Base-by-base conservation (phyloP, 2,797 vertebrate species). In the Ara ararauna region DNA sequence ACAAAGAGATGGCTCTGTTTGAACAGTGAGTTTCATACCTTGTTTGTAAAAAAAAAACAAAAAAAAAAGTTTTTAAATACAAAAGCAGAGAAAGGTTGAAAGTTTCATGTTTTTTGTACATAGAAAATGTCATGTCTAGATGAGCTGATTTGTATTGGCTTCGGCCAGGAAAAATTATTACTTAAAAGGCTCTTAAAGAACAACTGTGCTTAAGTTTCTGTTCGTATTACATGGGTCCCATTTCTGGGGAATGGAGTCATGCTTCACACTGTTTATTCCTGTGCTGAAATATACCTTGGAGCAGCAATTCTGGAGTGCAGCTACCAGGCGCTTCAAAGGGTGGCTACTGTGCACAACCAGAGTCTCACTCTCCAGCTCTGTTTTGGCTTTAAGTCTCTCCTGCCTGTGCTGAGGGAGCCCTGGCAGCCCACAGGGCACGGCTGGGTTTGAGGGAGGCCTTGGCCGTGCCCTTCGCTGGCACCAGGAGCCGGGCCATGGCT, bases 1-100 rank as follows among this genome's bases (percentile, higher is more conserved):
- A 98, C 98, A 97, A 98, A 98, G 98, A 97, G 96, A 98, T 85
- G 97, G 98, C 98, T 98, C 98, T 98, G 98, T 98, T 99, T 98
- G 98, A 98, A 98, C 98, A 96, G 98, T 98, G 96, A 98, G 98
- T 98, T 98, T 98, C 98, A 97, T 97, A 98, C 98, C 98, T 98
- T 98, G 94, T 98, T 98, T 98, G 98, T 98, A 97, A 97, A 97
- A 97, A 97, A 97, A 97, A 90, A 53, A 24, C 5, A 15, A 58
- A 50, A 92, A 97, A 97, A 98, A 98, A 98, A 91, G 80, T 95
- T 96, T 97, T 96, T 96, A 97, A 96, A 96, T 97, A 97, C 97
- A 97, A 97, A 98, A 97, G 94, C 95, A 95, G 96, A 98, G 97
- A 98, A 97, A 97, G 97, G 95, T 98, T 97, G 97, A 97, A 98